Conservation (phyloP, 2,888 invertebrate species). For the Eupithecia insigniata region DNA sequence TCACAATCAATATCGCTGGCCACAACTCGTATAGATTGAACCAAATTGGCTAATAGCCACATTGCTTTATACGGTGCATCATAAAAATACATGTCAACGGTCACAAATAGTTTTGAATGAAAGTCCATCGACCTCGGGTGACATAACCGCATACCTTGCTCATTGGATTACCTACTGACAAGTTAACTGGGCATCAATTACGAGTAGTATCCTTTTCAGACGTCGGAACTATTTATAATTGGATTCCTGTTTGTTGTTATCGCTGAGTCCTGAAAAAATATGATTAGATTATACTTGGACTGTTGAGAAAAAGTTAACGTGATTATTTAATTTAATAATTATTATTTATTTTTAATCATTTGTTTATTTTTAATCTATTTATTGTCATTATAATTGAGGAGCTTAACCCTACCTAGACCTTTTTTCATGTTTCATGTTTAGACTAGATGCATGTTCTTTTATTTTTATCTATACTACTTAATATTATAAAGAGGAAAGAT, state of each 20-base stretch:
- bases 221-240: conserved; percentile 34
- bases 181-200: conserved; percentile 66
- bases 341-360: too few species aligned
- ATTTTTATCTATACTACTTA: too few species aligned
- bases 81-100: conserved; percentile 52
- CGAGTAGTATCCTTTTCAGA: conserved; percentile 39
- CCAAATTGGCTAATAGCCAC: conserved; percentile 57
- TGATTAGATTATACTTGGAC: conserved; percentile 18
- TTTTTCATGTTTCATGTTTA: too few species aligned
- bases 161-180: conserved; percentile 63
- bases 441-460: too few species aligned
- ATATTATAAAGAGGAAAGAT: too few species aligned
- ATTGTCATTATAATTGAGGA: too few species aligned
- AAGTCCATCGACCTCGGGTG: conserved; percentile 64
- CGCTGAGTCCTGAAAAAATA: conserved; percentile 43
- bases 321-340: background rate
- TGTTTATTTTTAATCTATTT: too few species aligned
- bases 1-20: conserved; percentile 45
- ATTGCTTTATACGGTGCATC: conserved; percentile 49
- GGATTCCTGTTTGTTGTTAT: conserved; percentile 37
- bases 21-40: conserved; percentile 51
- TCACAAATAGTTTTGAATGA: conserved; percentile 53
- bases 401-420: too few species aligned
- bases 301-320: background rate
- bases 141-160: conserved; percentile 58